These are phyloP conservation scores for Linhomoeus sp. DNA, from an alignment of 2,888 invertebrate genomes.

Conservation along the genomic window DNA sequence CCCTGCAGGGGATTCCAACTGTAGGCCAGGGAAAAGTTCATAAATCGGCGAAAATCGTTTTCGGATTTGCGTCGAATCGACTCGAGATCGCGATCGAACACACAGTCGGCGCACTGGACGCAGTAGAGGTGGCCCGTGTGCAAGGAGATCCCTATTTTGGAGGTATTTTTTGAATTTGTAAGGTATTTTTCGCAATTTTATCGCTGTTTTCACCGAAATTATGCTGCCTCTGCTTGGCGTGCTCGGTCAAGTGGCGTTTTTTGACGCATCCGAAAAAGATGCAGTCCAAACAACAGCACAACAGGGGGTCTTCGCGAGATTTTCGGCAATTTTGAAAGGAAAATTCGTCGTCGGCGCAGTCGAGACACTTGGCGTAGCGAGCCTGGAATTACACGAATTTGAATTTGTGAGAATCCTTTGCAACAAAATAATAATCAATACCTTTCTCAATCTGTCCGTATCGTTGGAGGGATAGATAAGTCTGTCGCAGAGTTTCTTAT, in stretches of 20 bases:
- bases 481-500: too few species aligned
- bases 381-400: too few species aligned
- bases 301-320: neutral
- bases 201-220: conserved; percentile 11
- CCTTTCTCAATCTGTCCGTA: too few species aligned
- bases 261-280: conserved; percentile 9
- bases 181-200: too few species aligned
- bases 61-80: conserved; percentile 41
- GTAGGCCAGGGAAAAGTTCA: conserved; percentile 31
- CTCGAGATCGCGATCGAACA: conserved; percentile 44
- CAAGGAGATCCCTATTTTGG: conserved; percentile 8
- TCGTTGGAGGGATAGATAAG: too few species aligned
- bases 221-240: conserved; percentile 8
- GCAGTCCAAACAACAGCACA: conserved; percentile 12
- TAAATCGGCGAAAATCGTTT: conserved; percentile 49
- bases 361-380: too few species aligned
- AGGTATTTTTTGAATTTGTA: too few species aligned
- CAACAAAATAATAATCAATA: too few species aligned
- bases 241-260: conserved; percentile 7
- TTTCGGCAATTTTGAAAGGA: too few species aligned
- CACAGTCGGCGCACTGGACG: conserved; percentile 70
- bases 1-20: conserved; percentile 10
- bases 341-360: too few species aligned
- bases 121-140: conserved; percentile 44
- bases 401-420: too few species aligned